Percentiles rank a stretch among this genome's conserved stretches.
Evolutionary conservation across 2,888 invertebrate genomes (phyloP).

Genomic region (Mantis religiosa): DNA sequence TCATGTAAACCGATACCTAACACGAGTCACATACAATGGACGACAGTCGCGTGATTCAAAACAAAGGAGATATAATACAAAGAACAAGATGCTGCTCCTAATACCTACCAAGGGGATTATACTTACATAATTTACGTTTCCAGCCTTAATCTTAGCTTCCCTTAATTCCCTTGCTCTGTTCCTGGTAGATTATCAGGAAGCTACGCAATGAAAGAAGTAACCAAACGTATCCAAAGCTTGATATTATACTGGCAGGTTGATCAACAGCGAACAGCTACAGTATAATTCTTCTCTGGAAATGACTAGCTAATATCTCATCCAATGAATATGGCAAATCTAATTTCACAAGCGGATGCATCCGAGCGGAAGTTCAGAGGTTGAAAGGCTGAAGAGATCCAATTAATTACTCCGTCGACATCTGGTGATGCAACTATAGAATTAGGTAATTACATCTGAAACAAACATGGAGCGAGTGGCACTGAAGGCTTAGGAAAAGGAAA

Average conservation of each 20-base stretch:
- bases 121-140: too few species aligned
- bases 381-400: neutral
- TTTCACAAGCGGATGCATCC: neutral
- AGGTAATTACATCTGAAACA: slow-evolving; percentile 4
- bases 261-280: neutral
- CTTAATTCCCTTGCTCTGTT: too few species aligned
- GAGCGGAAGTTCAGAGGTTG: neutral
- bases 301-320: neutral
- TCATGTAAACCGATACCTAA: too few species aligned
- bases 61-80: too few species aligned
- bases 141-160: too few species aligned
- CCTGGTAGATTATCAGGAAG: too few species aligned
- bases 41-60: too few species aligned
- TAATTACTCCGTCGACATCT: neutral
- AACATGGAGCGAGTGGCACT: neutral
- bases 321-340: neutral
- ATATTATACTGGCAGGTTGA: neutral
- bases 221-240: neutral
- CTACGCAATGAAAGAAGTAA: too few species aligned
- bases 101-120: too few species aligned
- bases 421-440: neutral
- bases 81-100: too few species aligned
- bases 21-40: too few species aligned
- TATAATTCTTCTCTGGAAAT: neutral
- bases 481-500: neutral